These are phyloP conservation scores for Umimayanthus kanabou DNA, from an alignment of 92 coral and sea anemone species.

Conservation along the genomic window DNA sequence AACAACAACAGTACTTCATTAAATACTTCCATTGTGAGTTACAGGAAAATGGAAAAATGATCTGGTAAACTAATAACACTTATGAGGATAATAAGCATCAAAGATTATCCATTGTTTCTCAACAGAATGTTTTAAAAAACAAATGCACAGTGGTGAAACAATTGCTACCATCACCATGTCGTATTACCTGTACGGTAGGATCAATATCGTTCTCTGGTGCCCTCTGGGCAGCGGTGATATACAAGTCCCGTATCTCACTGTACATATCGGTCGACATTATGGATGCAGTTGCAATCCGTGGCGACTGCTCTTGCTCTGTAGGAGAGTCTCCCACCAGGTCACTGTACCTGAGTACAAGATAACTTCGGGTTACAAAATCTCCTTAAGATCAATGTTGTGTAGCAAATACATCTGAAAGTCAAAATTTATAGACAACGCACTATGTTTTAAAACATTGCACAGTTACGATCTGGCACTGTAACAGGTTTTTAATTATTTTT, in stretches of 20 bases:
- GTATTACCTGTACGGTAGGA: conserved; percentile 82
- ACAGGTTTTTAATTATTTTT: too few species aligned
- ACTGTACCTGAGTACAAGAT: conserved; percentile 63
- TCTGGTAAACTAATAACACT: too few species aligned
- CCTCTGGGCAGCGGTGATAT: conserved; percentile 92
- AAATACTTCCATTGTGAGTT: too few species aligned
- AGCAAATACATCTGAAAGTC: too few species aligned
- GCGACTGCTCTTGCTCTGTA: conserved; percentile 56
- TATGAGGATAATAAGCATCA: too few species aligned
- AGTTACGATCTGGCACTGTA: too few species aligned
- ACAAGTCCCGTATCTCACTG: conserved; percentile 87
- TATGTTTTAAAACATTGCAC: too few species aligned
- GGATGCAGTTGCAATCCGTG: conserved; percentile 74
- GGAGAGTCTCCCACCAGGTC: conserved; percentile 67
- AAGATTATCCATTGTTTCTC: neutral
- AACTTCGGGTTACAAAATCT: neutral
- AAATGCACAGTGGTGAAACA: neutral
- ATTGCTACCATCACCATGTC: neutral
- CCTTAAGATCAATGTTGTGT: neutral
- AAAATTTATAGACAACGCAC: too few species aligned
- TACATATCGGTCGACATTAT: conserved; percentile 97
- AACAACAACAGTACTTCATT: too few species aligned
- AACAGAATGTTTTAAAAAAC: neutral
- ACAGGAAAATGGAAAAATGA: too few species aligned
- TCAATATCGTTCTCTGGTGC: conserved; percentile 91